Evolutionary conservation across 1,140 invertebrate genomes (phyloP), one percentile per base, ranked within the genome.

Genomic region (Vanessa atalanta): DNA sequence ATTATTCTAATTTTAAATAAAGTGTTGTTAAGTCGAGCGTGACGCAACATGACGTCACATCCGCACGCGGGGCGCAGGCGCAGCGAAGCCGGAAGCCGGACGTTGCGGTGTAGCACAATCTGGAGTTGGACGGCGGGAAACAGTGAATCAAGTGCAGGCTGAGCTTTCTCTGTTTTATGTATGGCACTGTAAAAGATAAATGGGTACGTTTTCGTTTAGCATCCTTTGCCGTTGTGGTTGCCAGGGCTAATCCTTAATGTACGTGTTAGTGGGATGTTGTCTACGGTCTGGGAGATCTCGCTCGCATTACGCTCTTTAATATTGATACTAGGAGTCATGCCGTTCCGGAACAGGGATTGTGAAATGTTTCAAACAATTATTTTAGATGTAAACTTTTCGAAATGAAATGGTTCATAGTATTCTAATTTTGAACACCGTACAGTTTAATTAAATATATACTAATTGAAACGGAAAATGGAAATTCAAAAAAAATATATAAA

Each of bases 21-120:
- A 73, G 64, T 43, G 0, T 61, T 57, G 55, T 63, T 66, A 47
- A 70, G 47, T 57, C 37, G 76, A 71, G 70, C 80, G 77, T 83
- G 75, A 84, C 79, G 75, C 77, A 80, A 74, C 76, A 79, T 83
- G 82, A 85, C 83, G 83, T 87, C 81, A 81, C 72, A 69, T 82
- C 80, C 78, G 79, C 70, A 55, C 72, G 77, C 77, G 79, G 75
- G 78, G 81, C 87, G 88, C 88, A 90, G 65, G 89, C 87, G 88
- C 87, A 87, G 69, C 77, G 65, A 74, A 72, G 70, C 85, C 87
- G 90, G 90, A 90, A 89, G 68, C 86, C 83, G 90, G 90, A 92
- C 81, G 87, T 83, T 92, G 90, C 80, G 90, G 90, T 85, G 84
- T 86, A 81, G 83, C 88, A 86, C 89, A 92, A 92, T 92, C 90